Conservation (phyloP, 2,797 vertebrate species). For the Poliocrania exsul region DNA sequence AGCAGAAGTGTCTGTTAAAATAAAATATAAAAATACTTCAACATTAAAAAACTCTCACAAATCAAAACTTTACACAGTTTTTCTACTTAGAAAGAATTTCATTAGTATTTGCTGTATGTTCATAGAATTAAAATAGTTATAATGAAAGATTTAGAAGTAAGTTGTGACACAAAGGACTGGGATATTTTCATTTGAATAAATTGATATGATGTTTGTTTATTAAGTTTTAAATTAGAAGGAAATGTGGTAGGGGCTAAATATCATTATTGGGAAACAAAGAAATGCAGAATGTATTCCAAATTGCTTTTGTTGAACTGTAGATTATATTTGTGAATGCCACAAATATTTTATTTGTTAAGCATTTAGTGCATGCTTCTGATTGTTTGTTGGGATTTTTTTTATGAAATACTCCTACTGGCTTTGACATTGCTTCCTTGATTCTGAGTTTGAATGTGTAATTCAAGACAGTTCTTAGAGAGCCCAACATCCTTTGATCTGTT, state of each 20-base stretch:
- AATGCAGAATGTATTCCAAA: background rate
- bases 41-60: background rate
- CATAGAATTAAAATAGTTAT: background rate
- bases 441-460: background rate
- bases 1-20: background rate
- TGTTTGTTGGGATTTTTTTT: background rate
- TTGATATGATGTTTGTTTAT: background rate
- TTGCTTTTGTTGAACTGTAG: background rate
- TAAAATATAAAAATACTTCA: background rate
- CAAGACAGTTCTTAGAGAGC: background rate
- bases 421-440: background rate
- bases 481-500: background rate
- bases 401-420: background rate
- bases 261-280: background rate
- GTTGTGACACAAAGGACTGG: too few relatives aligned
- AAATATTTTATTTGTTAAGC: background rate
- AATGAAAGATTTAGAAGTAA: background rate
- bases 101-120: background rate
- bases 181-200: background rate
- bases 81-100: background rate
- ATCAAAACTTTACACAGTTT: background rate
- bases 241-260: background rate
- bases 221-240: background rate
- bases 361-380: background rate
- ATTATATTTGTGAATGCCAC: background rate